Conservation (phyloP, 2,888 invertebrate species). For the Ormyrus labotus region DNA sequence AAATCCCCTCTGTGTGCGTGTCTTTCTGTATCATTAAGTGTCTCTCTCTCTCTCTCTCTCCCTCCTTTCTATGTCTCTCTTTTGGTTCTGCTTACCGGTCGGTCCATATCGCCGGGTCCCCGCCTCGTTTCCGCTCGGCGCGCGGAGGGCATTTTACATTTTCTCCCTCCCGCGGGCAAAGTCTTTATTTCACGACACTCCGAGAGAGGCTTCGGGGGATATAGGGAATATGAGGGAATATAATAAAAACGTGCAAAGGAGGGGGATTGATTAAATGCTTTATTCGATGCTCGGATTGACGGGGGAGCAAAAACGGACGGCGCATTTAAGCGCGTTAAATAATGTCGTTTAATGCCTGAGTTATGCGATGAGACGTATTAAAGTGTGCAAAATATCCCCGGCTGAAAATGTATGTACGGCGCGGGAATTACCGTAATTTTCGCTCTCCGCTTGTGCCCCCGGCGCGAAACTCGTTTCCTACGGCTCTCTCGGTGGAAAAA, state of each 20-base stretch:
- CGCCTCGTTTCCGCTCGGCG: constrained; percentile 38
- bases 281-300: constrained; percentile 44
- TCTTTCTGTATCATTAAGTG: constrained; percentile 26
- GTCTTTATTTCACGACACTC: constrained; percentile 57
- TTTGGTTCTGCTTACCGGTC: constrained; percentile 56
- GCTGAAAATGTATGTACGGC: too few relatives aligned
- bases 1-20: neutral
- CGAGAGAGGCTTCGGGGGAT: neutral
- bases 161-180: constrained; percentile 44
- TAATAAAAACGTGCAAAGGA: constrained; percentile 37
- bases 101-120: constrained; percentile 21
- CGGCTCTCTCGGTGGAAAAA: too few relatives aligned
- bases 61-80: constrained; percentile 55
- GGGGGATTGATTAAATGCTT: constrained; percentile 39
- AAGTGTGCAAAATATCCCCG: too few relatives aligned
- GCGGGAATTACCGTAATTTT: too few relatives aligned
- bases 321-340: constrained; percentile 3
- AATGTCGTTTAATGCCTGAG: neutral
- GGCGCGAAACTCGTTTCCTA: too few relatives aligned
- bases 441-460: too few relatives aligned
- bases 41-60: neutral
- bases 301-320: neutral
- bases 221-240: constrained; percentile 6
- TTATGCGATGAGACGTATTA: too few relatives aligned
- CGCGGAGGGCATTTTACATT: constrained; percentile 20